Evolutionary conservation across 2,113 vertebrate genomes (phyloP).

Genomic region (Axis porcinus): DNA sequence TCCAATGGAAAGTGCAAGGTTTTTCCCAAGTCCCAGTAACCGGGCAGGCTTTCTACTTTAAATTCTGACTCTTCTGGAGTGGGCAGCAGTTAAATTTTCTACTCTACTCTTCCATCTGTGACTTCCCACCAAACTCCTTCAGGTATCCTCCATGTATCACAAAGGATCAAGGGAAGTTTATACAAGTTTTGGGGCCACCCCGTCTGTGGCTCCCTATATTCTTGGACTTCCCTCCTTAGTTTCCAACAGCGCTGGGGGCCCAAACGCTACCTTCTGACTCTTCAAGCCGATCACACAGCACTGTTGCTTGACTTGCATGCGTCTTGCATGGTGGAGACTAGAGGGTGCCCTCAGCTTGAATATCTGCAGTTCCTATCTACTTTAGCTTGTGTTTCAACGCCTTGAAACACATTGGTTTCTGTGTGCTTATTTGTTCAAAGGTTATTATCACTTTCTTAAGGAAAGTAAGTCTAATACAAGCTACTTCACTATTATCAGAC

Average conservation of each 20-base stretch:
- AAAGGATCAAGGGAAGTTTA: background rate
- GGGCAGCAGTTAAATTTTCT: background rate
- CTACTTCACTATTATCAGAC: background rate
- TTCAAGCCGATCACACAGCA: fast-evolving
- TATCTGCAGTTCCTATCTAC: fast-evolving
- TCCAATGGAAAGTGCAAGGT: background rate
- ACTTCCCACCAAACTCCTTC: background rate
- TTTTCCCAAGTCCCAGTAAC: background rate
- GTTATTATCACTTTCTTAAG: background rate
- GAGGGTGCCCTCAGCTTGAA: background rate
- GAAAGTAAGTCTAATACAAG: background rate
- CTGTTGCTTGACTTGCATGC: fast-evolving
- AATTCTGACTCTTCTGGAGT: background rate
- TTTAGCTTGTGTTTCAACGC: fast-evolving
- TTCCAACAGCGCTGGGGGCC: background rate
- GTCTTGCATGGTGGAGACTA: fast-evolving
- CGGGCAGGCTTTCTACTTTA: background rate
- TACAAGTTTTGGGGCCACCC: background rate
- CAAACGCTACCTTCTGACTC: fast-evolving
- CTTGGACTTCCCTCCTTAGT: no score
- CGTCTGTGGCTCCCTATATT: fast-evolving
- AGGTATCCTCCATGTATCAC: background rate
- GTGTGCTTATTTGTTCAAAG: background rate
- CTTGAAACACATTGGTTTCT: background rate
- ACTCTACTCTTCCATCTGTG: background rate